These are phyloP conservation scores for Epirrita christyi DNA, from an alignment of 2,888 invertebrate genomes.

Conservation along the genomic window DNA sequence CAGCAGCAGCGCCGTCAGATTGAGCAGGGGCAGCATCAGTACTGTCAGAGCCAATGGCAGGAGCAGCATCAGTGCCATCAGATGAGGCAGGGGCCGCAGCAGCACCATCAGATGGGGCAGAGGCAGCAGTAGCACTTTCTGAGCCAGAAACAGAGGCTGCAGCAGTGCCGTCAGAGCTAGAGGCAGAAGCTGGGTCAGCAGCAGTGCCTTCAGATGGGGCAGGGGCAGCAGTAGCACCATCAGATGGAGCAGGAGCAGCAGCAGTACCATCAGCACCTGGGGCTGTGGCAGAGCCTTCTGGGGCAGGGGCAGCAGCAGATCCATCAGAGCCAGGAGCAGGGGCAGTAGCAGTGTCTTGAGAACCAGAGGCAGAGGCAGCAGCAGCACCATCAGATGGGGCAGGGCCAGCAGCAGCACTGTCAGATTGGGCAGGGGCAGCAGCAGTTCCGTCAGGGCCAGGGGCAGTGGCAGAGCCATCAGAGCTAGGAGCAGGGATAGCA, in stretches of 20 bases:
- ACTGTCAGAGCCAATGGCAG: not conserved
- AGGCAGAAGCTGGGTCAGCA: constrained; percentile 4
- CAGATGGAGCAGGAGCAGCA: constrained; percentile 6
- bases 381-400: constrained; percentile 3
- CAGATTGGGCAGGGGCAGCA: constrained; percentile 1
- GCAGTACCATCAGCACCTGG: not conserved
- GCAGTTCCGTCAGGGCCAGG: not conserved
- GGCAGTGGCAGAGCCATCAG: constrained; percentile 8
- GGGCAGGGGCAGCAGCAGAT: not conserved
- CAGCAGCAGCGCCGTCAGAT: constrained; percentile 5
- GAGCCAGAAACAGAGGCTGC: not conserved
- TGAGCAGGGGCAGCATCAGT: not conserved
- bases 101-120: not conserved
- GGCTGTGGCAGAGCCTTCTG: not conserved
- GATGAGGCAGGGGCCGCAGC: constrained; percentile 1
- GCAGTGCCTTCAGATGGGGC: not conserved
- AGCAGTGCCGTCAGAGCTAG: not conserved
- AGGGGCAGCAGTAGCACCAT: not conserved
- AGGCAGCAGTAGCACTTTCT: not conserved
- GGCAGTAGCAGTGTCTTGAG: not conserved
- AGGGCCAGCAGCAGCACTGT: constrained; percentile 3
- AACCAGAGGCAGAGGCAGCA: not conserved
- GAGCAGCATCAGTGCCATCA: constrained; percentile 9
- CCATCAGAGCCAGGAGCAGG: not conserved
- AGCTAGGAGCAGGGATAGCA: not conserved